phyloP scores from a whole-genome alignment of 2,888 invertebrate species.

The Dorcus parallelipipedus region DNA sequence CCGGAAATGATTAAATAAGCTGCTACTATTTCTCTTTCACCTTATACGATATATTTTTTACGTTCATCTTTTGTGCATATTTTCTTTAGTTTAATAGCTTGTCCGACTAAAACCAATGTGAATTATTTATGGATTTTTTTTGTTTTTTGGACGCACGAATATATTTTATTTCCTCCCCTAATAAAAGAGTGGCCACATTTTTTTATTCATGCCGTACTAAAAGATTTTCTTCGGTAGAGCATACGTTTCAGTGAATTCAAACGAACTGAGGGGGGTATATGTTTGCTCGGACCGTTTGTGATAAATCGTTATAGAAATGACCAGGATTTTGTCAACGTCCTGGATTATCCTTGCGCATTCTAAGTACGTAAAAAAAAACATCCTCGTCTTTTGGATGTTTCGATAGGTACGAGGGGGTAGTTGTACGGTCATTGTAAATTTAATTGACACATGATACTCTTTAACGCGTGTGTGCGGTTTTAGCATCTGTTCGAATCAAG shows the following conservation, averaged over 20 bases:
- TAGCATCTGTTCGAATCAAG: too few species aligned
- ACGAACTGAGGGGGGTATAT: background rate
- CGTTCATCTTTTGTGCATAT: background rate
- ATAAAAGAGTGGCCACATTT: too few species aligned
- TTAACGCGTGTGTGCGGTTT: conserved; percentile 18
- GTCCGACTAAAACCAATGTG: background rate
- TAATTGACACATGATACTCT: conserved; percentile 25
- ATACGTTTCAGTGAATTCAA: background rate
- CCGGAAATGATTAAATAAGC: conserved; percentile 3
- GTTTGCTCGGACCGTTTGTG: background rate
- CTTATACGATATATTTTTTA: background rate
- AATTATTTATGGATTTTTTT: background rate
- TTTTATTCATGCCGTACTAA: background rate
- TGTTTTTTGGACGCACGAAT: too few species aligned
- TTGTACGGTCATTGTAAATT: conserved; percentile 23
- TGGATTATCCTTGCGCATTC: background rate
- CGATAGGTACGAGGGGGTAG: background rate
- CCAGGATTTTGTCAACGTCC: conserved; percentile 1
- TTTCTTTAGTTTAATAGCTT: background rate
- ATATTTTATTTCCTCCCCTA: too few species aligned
- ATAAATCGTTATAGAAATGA: background rate
- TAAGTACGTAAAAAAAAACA: background rate
- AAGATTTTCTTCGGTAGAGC: background rate
- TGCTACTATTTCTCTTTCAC: background rate
- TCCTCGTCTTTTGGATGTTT: background rate